Base-by-base conservation (phyloP, 2,888 invertebrate genomes). In the Liopterus haemorrhoidalis region DNA sequence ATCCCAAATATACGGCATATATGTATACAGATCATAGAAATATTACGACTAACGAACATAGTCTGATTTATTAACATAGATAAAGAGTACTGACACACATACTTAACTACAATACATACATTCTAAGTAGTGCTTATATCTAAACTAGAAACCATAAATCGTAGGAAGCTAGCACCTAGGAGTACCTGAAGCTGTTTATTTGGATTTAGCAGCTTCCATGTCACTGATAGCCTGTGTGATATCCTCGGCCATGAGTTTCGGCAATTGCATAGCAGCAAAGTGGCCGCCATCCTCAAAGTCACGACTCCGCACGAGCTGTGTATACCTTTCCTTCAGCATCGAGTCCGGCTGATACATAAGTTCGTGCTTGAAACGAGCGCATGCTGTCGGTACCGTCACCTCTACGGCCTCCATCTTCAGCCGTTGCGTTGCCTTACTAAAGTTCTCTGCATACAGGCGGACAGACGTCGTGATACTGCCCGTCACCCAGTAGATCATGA, bases 251-350 rank as follows among this genome's bases (percentile, higher is more conserved):
- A 94, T 58, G 0, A 82, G 55, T 27, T 76, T 65, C 0, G 93
- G 90, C 48, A 78, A 72, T 63, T 94, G 89, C 43, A 91, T 70
- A 0, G 90, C 88, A 0, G 85, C 83, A 64, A 92, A 95, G 63
- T 93, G 93, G 0, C 94, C 94, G 1, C 89, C 90, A 2, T 75
- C 70, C 0, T 75, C 69, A 21, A 81, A 71, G 30, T 81, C 70
- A 0, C 76, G 81, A 55, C 77, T 78, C 35, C 81, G 83, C 3
- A 86, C 68, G 35, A 90, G 65, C 63, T 88, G 84, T 9, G 59
- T 63, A 61, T 71, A 88, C 54, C 77, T 80, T 1, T 74, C 63
- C 30, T 68, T 66, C 3, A 88, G 57, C 3, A 82, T 61, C 12
- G 65, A 69, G 54, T 83, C 78, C 0, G 85, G 75, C 8, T 68